Conservation (phyloP, 2,113 vertebrate species). For the Laticauda laticaudata region DNA sequence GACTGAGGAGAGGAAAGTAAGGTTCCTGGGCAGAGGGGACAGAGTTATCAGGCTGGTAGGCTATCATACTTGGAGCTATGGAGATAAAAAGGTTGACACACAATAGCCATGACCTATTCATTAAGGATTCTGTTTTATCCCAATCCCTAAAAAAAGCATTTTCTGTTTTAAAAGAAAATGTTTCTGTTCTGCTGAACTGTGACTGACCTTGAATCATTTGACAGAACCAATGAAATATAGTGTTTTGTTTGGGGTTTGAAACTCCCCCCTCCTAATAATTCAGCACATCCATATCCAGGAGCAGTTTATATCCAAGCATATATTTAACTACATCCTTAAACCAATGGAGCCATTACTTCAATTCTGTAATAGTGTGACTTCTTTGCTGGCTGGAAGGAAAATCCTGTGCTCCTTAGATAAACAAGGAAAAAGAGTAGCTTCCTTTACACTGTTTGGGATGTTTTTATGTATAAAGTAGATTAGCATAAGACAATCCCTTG, state of each 20-base stretch:
- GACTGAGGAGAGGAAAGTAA: background rate
- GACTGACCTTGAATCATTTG: background rate
- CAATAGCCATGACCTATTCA: background rate
- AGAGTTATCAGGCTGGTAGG: background rate
- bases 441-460: background rate
- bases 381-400: background rate
- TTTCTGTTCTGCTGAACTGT: background rate
- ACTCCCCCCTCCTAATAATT: background rate
- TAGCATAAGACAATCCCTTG: slow-evolving; percentile 8
- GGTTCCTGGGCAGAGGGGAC: background rate
- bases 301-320: background rate
- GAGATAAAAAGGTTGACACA: background rate
- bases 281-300: background rate
- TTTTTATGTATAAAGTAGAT: background rate
- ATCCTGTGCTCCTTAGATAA: background rate
- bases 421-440: background rate
- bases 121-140: background rate
- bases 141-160: background rate
- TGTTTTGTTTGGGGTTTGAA: background rate
- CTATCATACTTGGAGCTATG: background rate
- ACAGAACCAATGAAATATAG: background rate
- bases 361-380: background rate
- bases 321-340: background rate
- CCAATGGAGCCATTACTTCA: background rate
- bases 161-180: background rate